These are phyloP conservation scores for Pogoniulus pusillus DNA, from an alignment of 2,797 vertebrate species.

Conservation along the genomic window DNA sequence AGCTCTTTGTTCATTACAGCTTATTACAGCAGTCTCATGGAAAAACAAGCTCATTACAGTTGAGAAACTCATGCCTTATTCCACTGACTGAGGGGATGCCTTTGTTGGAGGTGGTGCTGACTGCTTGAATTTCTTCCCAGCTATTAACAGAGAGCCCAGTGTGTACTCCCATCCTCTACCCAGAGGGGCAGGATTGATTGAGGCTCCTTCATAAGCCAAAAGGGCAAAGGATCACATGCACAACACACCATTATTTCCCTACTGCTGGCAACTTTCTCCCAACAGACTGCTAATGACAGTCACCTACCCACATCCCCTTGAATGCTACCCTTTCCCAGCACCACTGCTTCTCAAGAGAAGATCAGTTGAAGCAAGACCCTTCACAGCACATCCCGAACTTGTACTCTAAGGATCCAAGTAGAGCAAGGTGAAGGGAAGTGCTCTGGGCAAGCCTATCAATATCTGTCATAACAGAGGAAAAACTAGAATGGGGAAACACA, in stretches of 20 bases:
- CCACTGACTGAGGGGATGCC: constrained; percentile 50
- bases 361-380: background rate
- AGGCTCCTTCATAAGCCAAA: constrained; percentile 61
- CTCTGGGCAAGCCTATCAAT: background rate
- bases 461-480: background rate
- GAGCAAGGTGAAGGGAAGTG: background rate
- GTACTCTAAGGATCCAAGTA: background rate
- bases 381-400: background rate
- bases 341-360: background rate
- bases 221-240: constrained; percentile 62
- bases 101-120: constrained; percentile 50
- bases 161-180: constrained; percentile 48
- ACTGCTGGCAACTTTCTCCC: constrained; percentile 49
- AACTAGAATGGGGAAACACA: background rate
- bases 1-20: constrained; percentile 58
- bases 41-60: constrained; percentile 62
- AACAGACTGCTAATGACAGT: constrained; percentile 18
- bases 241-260: constrained; percentile 61
- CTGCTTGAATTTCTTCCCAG: constrained; percentile 57
- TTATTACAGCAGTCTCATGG: constrained; percentile 53
- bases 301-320: background rate
- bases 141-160: constrained; percentile 57
- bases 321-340: background rate
- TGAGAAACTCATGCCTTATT: constrained; percentile 25
- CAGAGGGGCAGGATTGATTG: constrained; percentile 55